Evolutionary conservation across 2,113 vertebrate species (phyloP).

Genomic region (Athene noctua): DNA sequence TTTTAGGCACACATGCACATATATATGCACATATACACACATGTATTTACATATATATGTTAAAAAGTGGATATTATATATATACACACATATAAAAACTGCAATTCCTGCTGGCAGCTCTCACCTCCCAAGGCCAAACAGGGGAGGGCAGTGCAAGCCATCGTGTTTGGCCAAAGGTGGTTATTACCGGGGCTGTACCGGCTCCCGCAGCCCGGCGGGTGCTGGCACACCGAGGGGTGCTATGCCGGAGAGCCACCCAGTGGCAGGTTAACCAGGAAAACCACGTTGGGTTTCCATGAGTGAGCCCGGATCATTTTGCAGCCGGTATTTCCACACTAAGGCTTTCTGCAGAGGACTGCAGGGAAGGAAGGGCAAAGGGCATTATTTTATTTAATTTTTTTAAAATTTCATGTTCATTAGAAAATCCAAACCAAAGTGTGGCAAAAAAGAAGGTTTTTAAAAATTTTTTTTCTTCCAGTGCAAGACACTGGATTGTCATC

Average conservation of each 20-base stretch:
- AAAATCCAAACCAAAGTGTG: not conserved
- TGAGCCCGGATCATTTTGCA: rapidly evolving
- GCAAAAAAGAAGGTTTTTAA: rapidly evolving
- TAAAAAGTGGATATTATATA: rapidly evolving
- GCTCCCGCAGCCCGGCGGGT: rapidly evolving
- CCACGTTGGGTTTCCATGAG: not conserved
- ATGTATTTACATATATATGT: too few species aligned
- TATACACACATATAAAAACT: rapidly evolving
- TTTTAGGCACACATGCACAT: rapidly evolving
- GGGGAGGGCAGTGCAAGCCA: not conserved
- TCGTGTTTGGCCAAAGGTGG: not conserved
- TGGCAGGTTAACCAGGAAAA: constrained; percentile 14
- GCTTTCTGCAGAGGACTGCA: not conserved
- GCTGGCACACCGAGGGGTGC: not conserved
- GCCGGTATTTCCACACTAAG: not conserved
- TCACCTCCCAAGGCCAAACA: not conserved
- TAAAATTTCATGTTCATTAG: rapidly evolving
- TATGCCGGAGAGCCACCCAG: constrained; percentile 31
- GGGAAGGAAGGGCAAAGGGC: not conserved
- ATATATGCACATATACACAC: too few species aligned
- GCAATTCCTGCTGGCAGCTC: not conserved
- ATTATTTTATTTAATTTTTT: rapidly evolving
- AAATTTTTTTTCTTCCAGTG: not conserved
- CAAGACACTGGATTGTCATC: not conserved
- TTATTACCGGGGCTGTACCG: not conserved